phyloP scores from a whole-genome alignment of 2,797 vertebrate species.

The Neomorphus geoffroyi region DNA sequence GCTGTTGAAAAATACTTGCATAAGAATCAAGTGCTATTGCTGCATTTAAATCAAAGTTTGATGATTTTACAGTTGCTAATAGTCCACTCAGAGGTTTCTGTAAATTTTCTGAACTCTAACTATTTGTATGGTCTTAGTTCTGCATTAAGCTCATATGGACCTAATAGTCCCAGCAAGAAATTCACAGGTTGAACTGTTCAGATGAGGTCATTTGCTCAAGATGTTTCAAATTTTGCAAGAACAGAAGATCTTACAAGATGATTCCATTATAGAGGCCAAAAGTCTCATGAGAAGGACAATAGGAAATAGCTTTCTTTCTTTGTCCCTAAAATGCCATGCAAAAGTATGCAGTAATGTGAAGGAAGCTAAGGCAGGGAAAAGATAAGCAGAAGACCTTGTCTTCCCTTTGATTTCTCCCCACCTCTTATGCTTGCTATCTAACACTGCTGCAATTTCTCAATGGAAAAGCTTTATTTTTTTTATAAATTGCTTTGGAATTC shows the following conservation, averaged over 20 bases:
- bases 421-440: background rate
- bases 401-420: background rate
- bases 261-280: background rate
- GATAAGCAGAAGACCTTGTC: background rate
- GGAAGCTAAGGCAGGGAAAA: background rate
- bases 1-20: background rate
- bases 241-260: background rate
- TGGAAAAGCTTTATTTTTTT: background rate
- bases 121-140: background rate
- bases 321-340: background rate
- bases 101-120: background rate
- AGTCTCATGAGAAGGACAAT: background rate
- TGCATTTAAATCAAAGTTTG: conserved; percentile 6
- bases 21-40: background rate
- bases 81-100: background rate
- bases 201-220: conserved; percentile 25
- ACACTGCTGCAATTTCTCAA: background rate
- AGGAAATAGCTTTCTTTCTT: background rate
- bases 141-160: background rate
- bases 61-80: background rate
- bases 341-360: background rate
- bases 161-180: background rate
- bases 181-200: background rate
- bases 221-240: conserved; percentile 16
- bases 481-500: conserved; percentile 8